Evolutionary conservation across 2,113 vertebrate genomes (phyloP).

Genomic region (Etheostoma spectabile): DNA sequence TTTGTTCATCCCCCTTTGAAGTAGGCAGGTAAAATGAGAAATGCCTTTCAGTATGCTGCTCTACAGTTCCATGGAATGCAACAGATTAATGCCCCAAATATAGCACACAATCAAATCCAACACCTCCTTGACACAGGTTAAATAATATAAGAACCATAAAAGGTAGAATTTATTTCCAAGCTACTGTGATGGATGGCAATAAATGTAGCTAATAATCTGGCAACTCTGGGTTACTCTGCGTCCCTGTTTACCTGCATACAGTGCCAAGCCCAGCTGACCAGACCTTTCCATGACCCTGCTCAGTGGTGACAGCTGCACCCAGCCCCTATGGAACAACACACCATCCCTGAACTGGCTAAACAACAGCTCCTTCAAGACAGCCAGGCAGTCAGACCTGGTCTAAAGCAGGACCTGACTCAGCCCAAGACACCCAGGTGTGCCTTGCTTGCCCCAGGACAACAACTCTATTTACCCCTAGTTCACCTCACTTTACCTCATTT

Average conservation of each 20-base stretch:
- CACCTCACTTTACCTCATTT: constrained; percentile 68
- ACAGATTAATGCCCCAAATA: too few species aligned
- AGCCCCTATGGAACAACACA: constrained; percentile 48
- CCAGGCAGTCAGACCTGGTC: constrained; percentile 47
- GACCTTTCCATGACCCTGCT: constrained; percentile 75
- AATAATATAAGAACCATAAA: too few species aligned
- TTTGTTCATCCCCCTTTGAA: background rate
- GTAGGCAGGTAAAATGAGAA: background rate
- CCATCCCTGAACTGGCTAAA: constrained; percentile 43
- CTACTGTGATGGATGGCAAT: background rate
- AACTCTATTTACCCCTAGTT: constrained; percentile 66
- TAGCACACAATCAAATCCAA: background rate
- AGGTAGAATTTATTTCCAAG: background rate
- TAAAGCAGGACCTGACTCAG: constrained; percentile 67
- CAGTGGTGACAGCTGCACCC: constrained; percentile 58
- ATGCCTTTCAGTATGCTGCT: background rate
- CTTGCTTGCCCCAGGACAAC: constrained; percentile 47
- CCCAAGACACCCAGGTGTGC: constrained; percentile 62
- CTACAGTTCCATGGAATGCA: background rate
- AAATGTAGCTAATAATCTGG: background rate
- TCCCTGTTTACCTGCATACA: constrained; percentile 43
- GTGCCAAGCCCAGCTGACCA: constrained; percentile 52
- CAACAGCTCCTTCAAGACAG: constrained; percentile 69
- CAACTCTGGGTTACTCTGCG: constrained; percentile 32
- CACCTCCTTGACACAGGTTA: background rate